phyloP scores from a whole-genome alignment of 2,113 vertebrate species.

The Psephotus haematonotus region DNA sequence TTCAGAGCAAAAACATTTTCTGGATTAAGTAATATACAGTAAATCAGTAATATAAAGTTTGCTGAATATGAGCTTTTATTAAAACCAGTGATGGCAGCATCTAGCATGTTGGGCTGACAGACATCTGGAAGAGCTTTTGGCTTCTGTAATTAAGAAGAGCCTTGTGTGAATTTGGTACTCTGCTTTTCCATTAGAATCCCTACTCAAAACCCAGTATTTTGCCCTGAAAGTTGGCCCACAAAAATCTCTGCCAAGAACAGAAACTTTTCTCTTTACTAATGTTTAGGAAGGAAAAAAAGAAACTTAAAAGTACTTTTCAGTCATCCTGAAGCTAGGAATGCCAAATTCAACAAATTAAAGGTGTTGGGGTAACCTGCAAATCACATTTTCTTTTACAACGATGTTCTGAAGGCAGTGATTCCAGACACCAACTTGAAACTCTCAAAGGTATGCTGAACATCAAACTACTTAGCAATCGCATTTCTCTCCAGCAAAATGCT shows the following conservation, averaged over 20 bases:
- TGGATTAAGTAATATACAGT: conserved; percentile 6
- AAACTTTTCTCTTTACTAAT: neutral
- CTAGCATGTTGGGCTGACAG: conserved; percentile 17
- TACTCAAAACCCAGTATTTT: neutral
- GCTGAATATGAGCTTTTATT: conserved; percentile 56
- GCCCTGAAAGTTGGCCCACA: neutral
- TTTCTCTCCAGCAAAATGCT: neutral
- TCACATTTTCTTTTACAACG: neutral
- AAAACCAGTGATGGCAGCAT: conserved; percentile 56
- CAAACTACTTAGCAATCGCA: neutral
- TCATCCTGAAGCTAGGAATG: neutral
- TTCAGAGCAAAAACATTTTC: conserved; percentile 26
- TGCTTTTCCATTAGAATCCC: conserved; percentile 55
- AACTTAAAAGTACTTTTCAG: neutral
- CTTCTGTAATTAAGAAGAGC: conserved; percentile 47
- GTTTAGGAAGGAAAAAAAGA: neutral
- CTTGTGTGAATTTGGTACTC: conserved; percentile 51
- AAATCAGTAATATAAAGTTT: conserved; percentile 54
- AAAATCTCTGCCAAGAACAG: neutral
- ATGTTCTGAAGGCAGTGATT: neutral
- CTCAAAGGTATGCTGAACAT: neutral
- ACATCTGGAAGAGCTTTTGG: conserved; percentile 60
- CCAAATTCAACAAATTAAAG: conserved; percentile 29
- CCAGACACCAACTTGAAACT: neutral
- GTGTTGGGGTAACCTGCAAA: neutral